Percentiles rank a stretch among this genome's conserved stretches.
These are phyloP conservation scores for Crenuchus spilurus DNA, from an alignment of 2,797 vertebrate species.

Conservation along the genomic window DNA sequence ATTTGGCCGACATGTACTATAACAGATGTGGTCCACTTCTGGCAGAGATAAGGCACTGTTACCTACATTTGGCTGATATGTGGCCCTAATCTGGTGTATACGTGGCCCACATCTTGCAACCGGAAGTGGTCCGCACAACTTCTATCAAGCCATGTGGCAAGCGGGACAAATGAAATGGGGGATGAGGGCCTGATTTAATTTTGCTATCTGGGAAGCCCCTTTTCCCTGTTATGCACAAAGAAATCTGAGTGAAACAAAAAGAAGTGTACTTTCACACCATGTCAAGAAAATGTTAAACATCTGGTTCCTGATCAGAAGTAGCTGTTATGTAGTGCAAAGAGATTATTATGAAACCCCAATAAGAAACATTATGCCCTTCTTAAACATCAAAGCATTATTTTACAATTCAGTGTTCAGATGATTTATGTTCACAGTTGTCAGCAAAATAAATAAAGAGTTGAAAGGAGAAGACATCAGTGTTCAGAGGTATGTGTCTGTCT, in stretches of 20 bases:
- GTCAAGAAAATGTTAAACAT: constrained; percentile 1
- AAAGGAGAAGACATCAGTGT: background rate
- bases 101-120: too few relatives aligned
- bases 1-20: too few relatives aligned
- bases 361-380: constrained; percentile 1
- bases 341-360: background rate
- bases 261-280: background rate
- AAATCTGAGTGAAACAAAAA: background rate
- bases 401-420: background rate
- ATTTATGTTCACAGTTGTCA: constrained; percentile 4
- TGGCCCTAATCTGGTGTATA: too few relatives aligned
- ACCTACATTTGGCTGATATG: too few relatives aligned
- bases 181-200: too few relatives aligned
- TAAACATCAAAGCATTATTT: constrained; percentile 2
- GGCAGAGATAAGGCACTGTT: too few relatives aligned
- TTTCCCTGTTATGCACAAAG: too few relatives aligned
- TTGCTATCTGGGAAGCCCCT: too few relatives aligned
- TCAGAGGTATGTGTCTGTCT: constrained; percentile 28
- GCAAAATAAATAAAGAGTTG: constrained; percentile 13
- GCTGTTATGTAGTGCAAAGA: constrained; percentile 17
- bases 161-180: too few relatives aligned
- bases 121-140: too few relatives aligned
- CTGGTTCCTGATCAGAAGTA: background rate
- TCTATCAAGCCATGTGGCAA: too few relatives aligned
- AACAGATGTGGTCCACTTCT: too few relatives aligned